Base-by-base conservation (phyloP, 92 coral and sea anemone species). In the Siderastrea siderea region DNA sequence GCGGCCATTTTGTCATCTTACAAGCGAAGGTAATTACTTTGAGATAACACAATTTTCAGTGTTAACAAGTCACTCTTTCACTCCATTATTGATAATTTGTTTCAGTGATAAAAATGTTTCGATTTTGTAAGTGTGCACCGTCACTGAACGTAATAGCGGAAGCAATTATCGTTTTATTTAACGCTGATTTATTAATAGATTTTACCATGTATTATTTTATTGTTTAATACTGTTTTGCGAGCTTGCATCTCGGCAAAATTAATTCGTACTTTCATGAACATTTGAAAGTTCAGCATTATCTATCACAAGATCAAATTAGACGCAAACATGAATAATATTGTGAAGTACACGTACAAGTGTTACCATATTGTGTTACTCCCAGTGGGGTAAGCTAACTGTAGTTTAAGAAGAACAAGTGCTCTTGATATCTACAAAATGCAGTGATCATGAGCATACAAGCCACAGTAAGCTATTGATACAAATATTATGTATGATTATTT, bases 1-100 rank as follows among this genome's bases (percentile, higher is more conserved):
- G 52, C 97, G 99, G 1, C 99, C 99, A 11, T 97, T 97, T 82
- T 97, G 98, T 72, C 99, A 97, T 87, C 93, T 97, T 8, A 94
- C 99, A 51, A 97, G 94, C 67, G 99, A 97, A 94, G 99, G 99
- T 97, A 94, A 83, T 77, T n/a, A 17, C 55, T 45, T 45, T 26
- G 51, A 48, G 64, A 49, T 45, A 49, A 74, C 17, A 7, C 10
- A 26, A 13, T 5, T 49, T 26, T 3, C 7, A 15, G 55, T 16
- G 53, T 52, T 69, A 14, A 11, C 64, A 38, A 61, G 19, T 71
- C 62, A 50, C 9, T 51, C 15, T 48, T 64, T 47, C 9, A 38
- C 58, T 2, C 15, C 7, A 5, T 49, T 14, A 3, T 48, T 15
- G 50, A 43, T 15, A 7, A 69, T 70, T 70, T 70, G 4, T 55